phyloP scores from a whole-genome alignment of 1,140 invertebrate species.

The Hycleus phaleratus region DNA sequence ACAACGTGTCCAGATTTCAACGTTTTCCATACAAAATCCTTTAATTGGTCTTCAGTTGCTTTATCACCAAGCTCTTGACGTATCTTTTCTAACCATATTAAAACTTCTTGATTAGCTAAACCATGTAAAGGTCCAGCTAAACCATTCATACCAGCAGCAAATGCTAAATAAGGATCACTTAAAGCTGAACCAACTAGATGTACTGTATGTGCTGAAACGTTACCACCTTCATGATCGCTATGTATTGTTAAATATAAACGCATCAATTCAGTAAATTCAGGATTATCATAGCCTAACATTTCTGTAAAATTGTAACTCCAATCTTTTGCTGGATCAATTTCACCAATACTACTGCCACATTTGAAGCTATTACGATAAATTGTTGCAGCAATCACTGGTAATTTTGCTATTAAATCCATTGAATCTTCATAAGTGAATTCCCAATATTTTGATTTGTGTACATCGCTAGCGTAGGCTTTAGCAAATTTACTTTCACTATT shows the following conservation, averaged over 20 bases:
- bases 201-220: conserved; percentile 79
- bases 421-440: conserved; percentile 78
- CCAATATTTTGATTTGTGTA: conserved; percentile 80
- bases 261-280: conserved; percentile 75
- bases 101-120: conserved; percentile 83
- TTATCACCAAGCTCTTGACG: conserved; percentile 60
- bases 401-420: conserved; percentile 85
- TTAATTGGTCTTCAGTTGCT: conserved; percentile 67
- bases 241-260: conserved; percentile 87
- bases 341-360: conserved; percentile 67
- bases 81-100: conserved; percentile 66
- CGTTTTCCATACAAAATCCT: conserved; percentile 82
- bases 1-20: conserved; percentile 84
- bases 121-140: conserved; percentile 86
- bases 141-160: conserved; percentile 80
- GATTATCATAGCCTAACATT: conserved; percentile 78
- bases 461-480: conserved; percentile 71
- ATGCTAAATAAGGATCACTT: conserved; percentile 82
- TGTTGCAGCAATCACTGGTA: conserved; percentile 81
- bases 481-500: conserved; percentile 84
- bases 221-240: conserved; percentile 81
- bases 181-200: conserved; percentile 83
- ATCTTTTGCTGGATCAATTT: conserved; percentile 74
- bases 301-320: conserved; percentile 80
- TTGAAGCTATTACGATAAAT: conserved; percentile 77